Base-by-base conservation (phyloP, 2,888 invertebrate genomes). In the Parochlus steinenii region DNA sequence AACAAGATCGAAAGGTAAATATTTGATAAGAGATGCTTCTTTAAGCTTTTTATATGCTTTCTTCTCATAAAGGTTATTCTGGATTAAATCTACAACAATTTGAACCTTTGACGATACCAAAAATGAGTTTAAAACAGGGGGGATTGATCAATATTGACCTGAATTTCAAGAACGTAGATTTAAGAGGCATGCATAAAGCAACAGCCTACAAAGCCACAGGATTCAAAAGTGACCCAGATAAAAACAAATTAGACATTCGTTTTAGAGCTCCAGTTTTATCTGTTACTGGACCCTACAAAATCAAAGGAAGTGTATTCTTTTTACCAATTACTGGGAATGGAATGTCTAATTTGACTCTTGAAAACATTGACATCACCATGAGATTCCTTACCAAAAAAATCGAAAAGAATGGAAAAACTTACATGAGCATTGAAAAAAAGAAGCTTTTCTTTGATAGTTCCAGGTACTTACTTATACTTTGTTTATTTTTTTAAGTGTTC, bases 261-360 rank as follows among this genome's bases (percentile, higher is more conserved):
- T 36, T 26, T 12, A 17, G 7, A n/a, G 27, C 43, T 1, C 39
- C 16, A 0, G 6, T 5, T 8, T 23, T 47, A 1, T 19, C 40
- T 2, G 25, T 51, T 4, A 18, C 46, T 11, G 52, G 54, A 20
- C 52, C 52, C 39, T 63, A 63, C 43, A 46, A 40, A 4, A 55
- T 60, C n/a, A 51, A 55, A 40, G 63, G 63, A 25, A 56, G 54
- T 17, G 56, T 63, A 23, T 46, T 63, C 10, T 51, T 63, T 23
- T 46, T 63, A 23, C 61, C 62, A 17, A 59, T 63, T 29, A 49
- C 50, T 17, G 29, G 36, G 6, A 18, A 36, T 23, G 36, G 36
- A 12, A 30, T 12, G 5, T n/a, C 16, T 3, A 36, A 30, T 14
- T n/a, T 36, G 1, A 36, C 36, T 14, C 23, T 37, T 11, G 26